Conservation (phyloP, 2,113 vertebrate species). For the Pelobates fuscus region DNA sequence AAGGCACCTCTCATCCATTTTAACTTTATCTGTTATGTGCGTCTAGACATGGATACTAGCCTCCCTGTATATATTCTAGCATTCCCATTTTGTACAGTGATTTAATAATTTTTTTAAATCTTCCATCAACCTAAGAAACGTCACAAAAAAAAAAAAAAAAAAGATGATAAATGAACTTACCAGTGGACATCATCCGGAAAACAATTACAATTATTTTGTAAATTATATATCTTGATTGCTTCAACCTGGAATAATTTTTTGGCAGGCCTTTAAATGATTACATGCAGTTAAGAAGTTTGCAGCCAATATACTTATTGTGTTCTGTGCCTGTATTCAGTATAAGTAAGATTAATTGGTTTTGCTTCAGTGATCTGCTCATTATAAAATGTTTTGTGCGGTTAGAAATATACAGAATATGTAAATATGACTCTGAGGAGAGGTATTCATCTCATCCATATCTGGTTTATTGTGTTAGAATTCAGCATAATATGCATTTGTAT, state of each 20-base stretch:
- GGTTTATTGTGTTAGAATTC: no score
- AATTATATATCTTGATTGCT: slow-evolving; percentile 15
- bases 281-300: slow-evolving; percentile 27
- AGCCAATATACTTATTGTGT: slow-evolving; percentile 35
- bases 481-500: no score
- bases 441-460: background rate
- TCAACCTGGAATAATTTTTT: background rate
- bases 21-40: no score
- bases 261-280: slow-evolving; percentile 23
- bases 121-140: no score
- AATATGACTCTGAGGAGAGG: slow-evolving; percentile 23
- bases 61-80: no score
- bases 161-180: no score
- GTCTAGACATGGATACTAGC: no score
- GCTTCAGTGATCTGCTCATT: slow-evolving; percentile 39
- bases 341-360: slow-evolving; percentile 41
- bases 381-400: slow-evolving; percentile 18
- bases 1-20: no score
- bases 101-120: no score
- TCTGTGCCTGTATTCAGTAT: slow-evolving; percentile 28
- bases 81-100: no score
- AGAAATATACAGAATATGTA: slow-evolving; percentile 23
- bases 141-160: no score
- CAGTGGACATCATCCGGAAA: background rate
- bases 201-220: slow-evolving; percentile 9